A percentile compares a stretch with the other conserved stretches of the same genome.
These are phyloP conservation scores for Grantiella picta DNA, from an alignment of 2,113 vertebrate genomes.

Conservation along the genomic window DNA sequence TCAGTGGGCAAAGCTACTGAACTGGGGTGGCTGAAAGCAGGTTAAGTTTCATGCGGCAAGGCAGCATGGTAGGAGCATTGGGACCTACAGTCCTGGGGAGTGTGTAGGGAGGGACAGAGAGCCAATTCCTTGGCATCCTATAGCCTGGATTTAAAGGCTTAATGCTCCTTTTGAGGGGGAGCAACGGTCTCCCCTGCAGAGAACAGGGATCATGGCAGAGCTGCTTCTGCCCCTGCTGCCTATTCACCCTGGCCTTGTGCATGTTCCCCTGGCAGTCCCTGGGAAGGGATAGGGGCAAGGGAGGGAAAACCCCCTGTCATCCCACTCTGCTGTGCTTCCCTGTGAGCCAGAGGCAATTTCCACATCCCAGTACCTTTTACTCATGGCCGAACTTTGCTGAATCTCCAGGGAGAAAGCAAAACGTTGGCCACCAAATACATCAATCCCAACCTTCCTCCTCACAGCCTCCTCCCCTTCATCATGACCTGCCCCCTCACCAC, in stretches of 20 bases:
- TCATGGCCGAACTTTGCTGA: fast-evolving
- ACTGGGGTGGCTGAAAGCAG: neutral
- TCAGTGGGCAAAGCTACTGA: neutral
- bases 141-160: neutral
- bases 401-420: neutral
- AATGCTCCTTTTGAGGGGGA: neutral
- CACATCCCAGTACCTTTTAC: neutral
- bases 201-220: neutral
- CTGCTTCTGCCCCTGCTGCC: neutral
- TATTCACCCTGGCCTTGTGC: neutral
- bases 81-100: neutral
- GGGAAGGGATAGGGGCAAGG: fast-evolving
- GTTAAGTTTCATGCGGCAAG: neutral
- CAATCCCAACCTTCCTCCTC: neutral
- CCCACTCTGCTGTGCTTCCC: neutral
- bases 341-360: neutral
- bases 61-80: fast-evolving
- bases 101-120: neutral
- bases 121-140: neutral
- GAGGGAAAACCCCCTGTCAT: neutral
- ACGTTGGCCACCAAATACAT: neutral
- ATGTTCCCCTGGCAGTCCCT: neutral
- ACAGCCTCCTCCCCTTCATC: neutral
- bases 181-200: neutral
- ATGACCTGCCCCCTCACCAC: neutral